Conservation (phyloP, 2,888 invertebrate genomes). For the Drosophila subsilvestris region DNA sequence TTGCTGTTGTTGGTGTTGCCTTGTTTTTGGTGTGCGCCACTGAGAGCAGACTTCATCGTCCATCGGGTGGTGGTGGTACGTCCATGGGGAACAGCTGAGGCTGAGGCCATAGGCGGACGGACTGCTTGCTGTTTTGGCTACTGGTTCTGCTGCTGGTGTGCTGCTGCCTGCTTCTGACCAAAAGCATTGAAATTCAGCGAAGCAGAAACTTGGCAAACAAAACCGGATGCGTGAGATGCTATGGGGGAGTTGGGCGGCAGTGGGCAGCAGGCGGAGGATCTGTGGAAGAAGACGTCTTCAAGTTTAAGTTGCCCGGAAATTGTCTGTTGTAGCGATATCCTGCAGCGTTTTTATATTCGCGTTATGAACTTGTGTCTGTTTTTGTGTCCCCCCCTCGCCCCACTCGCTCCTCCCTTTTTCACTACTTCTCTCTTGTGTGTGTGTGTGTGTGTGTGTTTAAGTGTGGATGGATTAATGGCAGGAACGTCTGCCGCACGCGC, state of each 20-base stretch:
- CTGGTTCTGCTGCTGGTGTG: conserved; percentile 22
- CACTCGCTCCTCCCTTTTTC: conserved; percentile 2
- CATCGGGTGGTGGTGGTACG: not conserved
- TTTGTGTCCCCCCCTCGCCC: conserved; percentile 14
- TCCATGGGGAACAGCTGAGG: conserved; percentile 35
- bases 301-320: conserved; percentile 81
- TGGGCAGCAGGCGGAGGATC: conserved; percentile 13
- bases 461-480: conserved; percentile 68
- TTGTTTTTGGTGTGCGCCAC: conserved; percentile 33
- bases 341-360: conserved; percentile 81
- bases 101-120: conserved; percentile 24
- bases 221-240: conserved; percentile 57
- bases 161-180: conserved; percentile 44
- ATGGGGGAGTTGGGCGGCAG: conserved; percentile 20
- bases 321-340: conserved; percentile 82
- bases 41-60: conserved; percentile 27
- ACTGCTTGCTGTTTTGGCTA: conserved; percentile 8
- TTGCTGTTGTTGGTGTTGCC: not conserved
- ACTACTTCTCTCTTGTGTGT: not conserved
- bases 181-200: conserved; percentile 67
- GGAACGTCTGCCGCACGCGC: conserved; percentile 69
- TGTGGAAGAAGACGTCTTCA: conserved; percentile 58
- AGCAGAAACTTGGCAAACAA: conserved; percentile 75
- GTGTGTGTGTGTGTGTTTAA: conserved; percentile 26
- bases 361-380: conserved; percentile 75